Percentiles rank a stretch among this genome's conserved stretches.
These are phyloP conservation scores for Hartigia nigra DNA, from an alignment of 2,888 invertebrate species.

Conservation along the genomic window DNA sequence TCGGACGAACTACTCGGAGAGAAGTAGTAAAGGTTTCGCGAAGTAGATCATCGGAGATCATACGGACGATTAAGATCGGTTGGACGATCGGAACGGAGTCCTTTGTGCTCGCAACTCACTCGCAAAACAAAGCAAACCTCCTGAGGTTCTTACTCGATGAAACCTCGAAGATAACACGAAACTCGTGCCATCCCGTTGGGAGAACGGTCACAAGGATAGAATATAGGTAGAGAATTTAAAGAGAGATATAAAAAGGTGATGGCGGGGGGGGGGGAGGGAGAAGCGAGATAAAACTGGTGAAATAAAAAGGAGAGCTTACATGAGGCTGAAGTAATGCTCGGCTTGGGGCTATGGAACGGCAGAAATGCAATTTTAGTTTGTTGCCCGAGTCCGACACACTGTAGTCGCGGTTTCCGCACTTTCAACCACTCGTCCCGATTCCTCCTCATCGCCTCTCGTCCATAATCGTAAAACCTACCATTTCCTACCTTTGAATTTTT, in stretches of 20 bases:
- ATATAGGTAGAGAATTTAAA: constrained; percentile 1
- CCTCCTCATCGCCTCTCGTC: not conserved
- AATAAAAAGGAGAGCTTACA: not conserved
- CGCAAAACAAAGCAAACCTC: constrained; percentile 5
- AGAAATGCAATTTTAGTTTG: constrained; percentile 13
- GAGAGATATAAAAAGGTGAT: not conserved
- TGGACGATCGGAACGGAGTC: not conserved
- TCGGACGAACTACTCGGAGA: not conserved
- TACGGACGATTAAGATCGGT: not conserved
- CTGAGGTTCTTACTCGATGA: not conserved
- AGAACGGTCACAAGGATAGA: not conserved
- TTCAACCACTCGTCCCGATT: not conserved
- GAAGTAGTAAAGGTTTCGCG: not conserved
- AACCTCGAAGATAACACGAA: not conserved
- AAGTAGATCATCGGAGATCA: not conserved
- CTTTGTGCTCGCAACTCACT: not conserved
- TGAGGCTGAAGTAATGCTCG: not conserved
- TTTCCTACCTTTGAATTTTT: constrained; percentile 7
- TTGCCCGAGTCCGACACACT: not conserved
- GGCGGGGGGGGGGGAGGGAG: no score
- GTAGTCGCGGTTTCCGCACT: not conserved
- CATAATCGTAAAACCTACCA: not conserved
- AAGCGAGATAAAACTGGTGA: not conserved
- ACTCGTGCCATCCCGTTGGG: not conserved
- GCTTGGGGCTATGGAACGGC: not conserved